Percentiles rank a stretch among this genome's conserved stretches.
These are phyloP conservation scores for Characodon lateralis DNA, from an alignment of 2,797 vertebrate genomes.

Conservation along the genomic window DNA sequence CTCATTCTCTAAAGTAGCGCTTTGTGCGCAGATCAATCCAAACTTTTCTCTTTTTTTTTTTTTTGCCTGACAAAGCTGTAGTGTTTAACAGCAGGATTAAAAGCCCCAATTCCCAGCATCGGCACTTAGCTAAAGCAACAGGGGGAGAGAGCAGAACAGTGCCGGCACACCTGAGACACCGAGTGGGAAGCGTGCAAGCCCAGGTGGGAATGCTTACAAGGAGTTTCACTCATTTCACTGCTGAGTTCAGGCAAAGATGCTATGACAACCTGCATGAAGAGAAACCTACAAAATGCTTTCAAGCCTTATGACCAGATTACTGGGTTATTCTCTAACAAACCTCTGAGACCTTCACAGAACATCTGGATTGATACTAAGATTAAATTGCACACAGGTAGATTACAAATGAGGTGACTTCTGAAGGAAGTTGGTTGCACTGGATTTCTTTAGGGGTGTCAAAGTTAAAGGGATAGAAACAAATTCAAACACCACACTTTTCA, in stretches of 20 bases:
- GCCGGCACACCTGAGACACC: constrained; percentile 54
- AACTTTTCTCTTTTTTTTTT: constrained; percentile 58
- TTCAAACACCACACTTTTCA: neutral
- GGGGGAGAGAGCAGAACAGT: constrained; percentile 57
- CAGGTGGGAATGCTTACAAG: constrained; percentile 39
- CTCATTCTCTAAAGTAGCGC: constrained; percentile 82
- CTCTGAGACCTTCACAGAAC: too few relatives aligned
- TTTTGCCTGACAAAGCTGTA: constrained; percentile 77
- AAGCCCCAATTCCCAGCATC: constrained; percentile 80
- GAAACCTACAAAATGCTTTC: constrained; percentile 1
- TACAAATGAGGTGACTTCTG: too few relatives aligned
- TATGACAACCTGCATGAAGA: neutral
- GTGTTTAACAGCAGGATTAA: constrained; percentile 86
- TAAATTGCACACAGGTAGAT: too few relatives aligned
- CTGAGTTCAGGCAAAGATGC: constrained; percentile 14
- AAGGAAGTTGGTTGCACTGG: neutral
- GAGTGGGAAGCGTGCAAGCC: constrained; percentile 55
- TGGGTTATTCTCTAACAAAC: neutral
- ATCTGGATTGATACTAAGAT: too few relatives aligned
- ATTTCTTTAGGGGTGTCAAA: neutral
- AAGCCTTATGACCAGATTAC: neutral
- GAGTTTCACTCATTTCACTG: constrained; percentile 25
- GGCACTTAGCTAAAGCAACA: constrained; percentile 83
- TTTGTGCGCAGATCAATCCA: constrained; percentile 86
- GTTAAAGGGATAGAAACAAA: neutral